Percentiles rank a stretch among this genome's conserved stretches.
Conservation (phyloP, 1,140 invertebrate species). For the Apis florea region DNA sequence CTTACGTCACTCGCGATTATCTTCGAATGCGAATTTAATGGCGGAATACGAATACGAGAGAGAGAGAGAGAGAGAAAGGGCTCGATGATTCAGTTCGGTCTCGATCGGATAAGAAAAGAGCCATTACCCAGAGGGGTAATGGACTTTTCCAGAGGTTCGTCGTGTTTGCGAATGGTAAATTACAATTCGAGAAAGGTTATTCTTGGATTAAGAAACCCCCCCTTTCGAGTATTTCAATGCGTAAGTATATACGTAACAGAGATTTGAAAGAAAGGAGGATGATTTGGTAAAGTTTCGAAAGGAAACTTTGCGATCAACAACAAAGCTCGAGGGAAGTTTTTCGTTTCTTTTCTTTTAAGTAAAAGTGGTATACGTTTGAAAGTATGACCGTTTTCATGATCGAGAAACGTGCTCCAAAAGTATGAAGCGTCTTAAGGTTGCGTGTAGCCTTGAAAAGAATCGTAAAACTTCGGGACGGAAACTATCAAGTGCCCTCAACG, state of each 20-base stretch:
- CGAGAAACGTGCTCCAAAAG: not conserved
- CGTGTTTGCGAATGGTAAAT: constrained; percentile 18
- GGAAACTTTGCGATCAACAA: not conserved
- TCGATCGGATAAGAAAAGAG: constrained; percentile 12
- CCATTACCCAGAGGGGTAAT: constrained; percentile 6
- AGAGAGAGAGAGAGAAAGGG: no score
- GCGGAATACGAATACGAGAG: constrained; percentile 25
- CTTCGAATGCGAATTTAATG: constrained; percentile 40
- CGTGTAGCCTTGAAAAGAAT: constrained; percentile 44
- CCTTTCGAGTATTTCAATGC: not conserved
- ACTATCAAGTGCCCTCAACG: constrained; percentile 46
- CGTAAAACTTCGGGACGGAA: constrained; percentile 47
- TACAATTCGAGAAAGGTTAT: constrained; percentile 18
- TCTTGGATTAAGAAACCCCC: not conserved
- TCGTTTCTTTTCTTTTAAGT: no score
- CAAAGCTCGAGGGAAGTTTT: not conserved
- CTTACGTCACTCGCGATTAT: constrained; percentile 29
- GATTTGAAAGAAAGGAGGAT: not conserved
- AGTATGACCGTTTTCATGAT: constrained; percentile 6
- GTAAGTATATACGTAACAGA: not conserved
- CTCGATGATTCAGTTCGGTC: constrained; percentile 2
- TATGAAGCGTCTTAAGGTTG: not conserved
- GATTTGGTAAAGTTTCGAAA: not conserved
- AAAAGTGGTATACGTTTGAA: not conserved
- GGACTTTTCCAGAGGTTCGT: constrained; percentile 5